Evolutionary conservation across 1,140 invertebrate genomes (phyloP), one percentile per base, ranked within the genome.

Genomic region (Drosophila sturtevanti): DNA sequence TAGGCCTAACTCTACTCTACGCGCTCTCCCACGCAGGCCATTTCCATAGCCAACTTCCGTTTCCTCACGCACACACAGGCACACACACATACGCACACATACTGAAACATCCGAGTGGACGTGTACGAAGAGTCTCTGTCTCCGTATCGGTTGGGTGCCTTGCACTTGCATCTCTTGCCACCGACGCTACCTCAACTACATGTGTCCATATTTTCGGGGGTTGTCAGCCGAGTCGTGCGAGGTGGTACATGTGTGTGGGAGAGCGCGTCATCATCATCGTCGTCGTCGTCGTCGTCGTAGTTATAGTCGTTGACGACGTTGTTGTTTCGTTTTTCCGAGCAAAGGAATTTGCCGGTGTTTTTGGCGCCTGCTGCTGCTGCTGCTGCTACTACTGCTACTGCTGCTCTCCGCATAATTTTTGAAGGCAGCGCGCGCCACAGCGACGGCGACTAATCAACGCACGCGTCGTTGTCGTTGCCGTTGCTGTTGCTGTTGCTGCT

Each of bases 281-380:
- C 61, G 41, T n/a, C 16, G 41, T 21, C 7, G 41, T 18, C 14
- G 41, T 48, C n/a, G 16, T 21, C 16, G 9, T 48, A 16, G 41
- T 44, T 14, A 3, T 38, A 11, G 37, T n/a, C 11, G n/a, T 14
- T 9, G 41, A 9, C 14, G 41, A 63, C 34, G 58, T 68, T 66
- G 77, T 72, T 81, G 63, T 58, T 84, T 63, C 72, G 62, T 75
- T 75, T 71, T 66, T 55, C 79, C 76, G 79, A 85, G 77, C 71
- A 84, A 89, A 89, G 84, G 84, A 89, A 89, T 89, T 68, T 72
- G 75, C 75, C 67, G 75, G 74, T 58, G 74, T 78, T 77, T 77
- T 77, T 78, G 74, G 66, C 73, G 74, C 66, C 75, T 71, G 54
- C 62, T 48, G 48, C 44, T 54, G 37, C 44, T 54, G 37, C 58